phyloP scores from a whole-genome alignment of 2,888 invertebrate species.

The Mythimna pallens region DNA sequence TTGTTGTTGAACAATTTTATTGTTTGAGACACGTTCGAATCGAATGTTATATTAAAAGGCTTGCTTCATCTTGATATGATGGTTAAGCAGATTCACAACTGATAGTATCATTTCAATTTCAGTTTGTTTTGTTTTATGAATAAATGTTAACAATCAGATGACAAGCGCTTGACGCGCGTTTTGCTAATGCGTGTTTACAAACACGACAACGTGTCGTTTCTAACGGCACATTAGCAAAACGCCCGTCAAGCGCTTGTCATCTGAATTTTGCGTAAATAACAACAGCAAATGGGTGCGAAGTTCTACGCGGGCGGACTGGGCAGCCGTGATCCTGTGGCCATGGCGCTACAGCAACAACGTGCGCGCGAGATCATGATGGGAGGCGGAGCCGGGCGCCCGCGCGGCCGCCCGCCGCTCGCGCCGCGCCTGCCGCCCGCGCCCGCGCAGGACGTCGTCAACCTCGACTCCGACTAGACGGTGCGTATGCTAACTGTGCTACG shows the following conservation, averaged over 20 bases:
- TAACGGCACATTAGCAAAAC: constrained; percentile 40
- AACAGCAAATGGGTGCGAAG: constrained; percentile 84
- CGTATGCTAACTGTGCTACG: background rate
- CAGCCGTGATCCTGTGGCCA: constrained; percentile 88
- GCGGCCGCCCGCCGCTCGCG: constrained; percentile 75
- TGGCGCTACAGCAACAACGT: constrained; percentile 87
- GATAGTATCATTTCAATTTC: background rate
- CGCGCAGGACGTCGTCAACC: constrained; percentile 78
- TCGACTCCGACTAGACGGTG: constrained; percentile 77
- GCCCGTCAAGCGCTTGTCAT: constrained; percentile 58
- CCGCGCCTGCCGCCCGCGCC: constrained; percentile 66
- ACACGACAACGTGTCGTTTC: background rate
- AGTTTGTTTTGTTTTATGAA: constrained; percentile 2
- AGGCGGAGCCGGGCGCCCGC: constrained; percentile 66
- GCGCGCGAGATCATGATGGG: constrained; percentile 86
- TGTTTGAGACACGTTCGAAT: too few species aligned
- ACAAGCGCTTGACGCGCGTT: constrained; percentile 60
- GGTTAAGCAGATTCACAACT: background rate
- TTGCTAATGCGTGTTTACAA: constrained; percentile 51
- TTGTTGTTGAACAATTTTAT: too few species aligned
- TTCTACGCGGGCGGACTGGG: constrained; percentile 89
- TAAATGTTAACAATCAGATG: constrained; percentile 46
- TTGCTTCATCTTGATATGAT: too few species aligned
- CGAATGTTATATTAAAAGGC: too few species aligned
- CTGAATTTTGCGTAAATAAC: constrained; percentile 38